Conservation (phyloP, 1,140 invertebrate genomes). For the Drosophila lini region DNA sequence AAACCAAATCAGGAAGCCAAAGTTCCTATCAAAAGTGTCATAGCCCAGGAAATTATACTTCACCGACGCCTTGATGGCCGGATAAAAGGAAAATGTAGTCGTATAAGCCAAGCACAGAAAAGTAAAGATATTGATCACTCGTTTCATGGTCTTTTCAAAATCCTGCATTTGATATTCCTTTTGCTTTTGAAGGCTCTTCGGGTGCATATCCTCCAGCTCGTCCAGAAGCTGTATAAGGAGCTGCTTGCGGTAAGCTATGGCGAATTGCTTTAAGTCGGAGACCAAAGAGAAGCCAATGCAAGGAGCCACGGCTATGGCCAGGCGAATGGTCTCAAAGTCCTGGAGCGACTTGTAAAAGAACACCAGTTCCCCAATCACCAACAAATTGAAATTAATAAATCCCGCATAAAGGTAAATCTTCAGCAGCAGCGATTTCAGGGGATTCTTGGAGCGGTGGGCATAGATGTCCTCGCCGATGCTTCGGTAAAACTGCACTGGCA, state of each 20-base stretch:
- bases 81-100: constrained; percentile 70
- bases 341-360: constrained; percentile 69
- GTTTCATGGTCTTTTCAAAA: constrained; percentile 66
- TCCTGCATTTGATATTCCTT: constrained; percentile 45
- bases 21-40: constrained; percentile 67
- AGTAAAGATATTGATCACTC: constrained; percentile 68
- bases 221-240: constrained; percentile 54
- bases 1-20: constrained; percentile 79
- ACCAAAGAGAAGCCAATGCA: constrained; percentile 80
- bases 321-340: constrained; percentile 60
- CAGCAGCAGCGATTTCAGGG: constrained; percentile 32
- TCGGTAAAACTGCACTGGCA: constrained; percentile 67
- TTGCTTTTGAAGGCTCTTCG: constrained; percentile 49
- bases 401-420: constrained; percentile 67
- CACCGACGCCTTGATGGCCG: constrained; percentile 64
- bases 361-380: constrained; percentile 66
- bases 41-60: constrained; percentile 67
- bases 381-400: constrained; percentile 73
- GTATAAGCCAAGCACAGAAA: constrained; percentile 73
- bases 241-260: constrained; percentile 45
- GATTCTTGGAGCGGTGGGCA: constrained; percentile 63
- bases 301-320: constrained; percentile 76
- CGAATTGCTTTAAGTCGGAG: constrained; percentile 70
- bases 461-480: constrained; percentile 78
- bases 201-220: constrained; percentile 73